Evolutionary conservation across 2,797 vertebrate genomes (phyloP), one percentile per base, ranked within the genome.

Genomic region (Chanos chanos): DNA sequence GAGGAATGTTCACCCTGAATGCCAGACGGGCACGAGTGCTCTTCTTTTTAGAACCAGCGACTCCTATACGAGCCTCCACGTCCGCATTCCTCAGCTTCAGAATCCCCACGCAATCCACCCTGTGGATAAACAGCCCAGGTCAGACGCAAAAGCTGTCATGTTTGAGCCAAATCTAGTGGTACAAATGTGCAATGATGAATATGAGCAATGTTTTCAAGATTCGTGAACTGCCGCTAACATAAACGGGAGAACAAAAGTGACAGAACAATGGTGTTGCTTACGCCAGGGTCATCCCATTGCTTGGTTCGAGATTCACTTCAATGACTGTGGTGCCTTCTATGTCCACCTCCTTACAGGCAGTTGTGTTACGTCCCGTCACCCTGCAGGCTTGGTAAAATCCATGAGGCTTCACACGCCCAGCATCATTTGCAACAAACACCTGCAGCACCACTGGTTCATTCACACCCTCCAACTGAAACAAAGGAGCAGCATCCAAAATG

Each of bases 331-430:
- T 99, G 47, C 96, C 95, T 70, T 98, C 97, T 7, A 99, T 96
- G 66, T 99, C 97, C 73, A 98, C 95, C 77, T 99, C 97, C 74
- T 94, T 98, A 79, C 97, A 99, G 55, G 94, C 94, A 0, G 96
- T 99, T 27, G 97, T 99, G 88, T 99, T 99, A 64, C 96, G 91
- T 9, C 97, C 97, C 0, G 96, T 99, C 16, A 99, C 96, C 64
- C 92, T 89, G 76, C 97, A 99, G 13, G 97, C 96, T 86, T 99
- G 97, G 85, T 99, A 99, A 87, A 99, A 99, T 19, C 97, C 97
- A 0, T 99, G 97, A 0, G 97, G 96, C 75, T 98, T 99, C 77
- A 99, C 93, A 34, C 96, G 89, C 22, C 96, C 97, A 0, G 95
- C 91, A 71, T 99, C 97, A 9, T 95, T 99, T 1, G 95, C 97